These are phyloP conservation scores for Colossoma macropomum DNA, from an alignment of 2,113 vertebrate genomes.

Conservation along the genomic window DNA sequence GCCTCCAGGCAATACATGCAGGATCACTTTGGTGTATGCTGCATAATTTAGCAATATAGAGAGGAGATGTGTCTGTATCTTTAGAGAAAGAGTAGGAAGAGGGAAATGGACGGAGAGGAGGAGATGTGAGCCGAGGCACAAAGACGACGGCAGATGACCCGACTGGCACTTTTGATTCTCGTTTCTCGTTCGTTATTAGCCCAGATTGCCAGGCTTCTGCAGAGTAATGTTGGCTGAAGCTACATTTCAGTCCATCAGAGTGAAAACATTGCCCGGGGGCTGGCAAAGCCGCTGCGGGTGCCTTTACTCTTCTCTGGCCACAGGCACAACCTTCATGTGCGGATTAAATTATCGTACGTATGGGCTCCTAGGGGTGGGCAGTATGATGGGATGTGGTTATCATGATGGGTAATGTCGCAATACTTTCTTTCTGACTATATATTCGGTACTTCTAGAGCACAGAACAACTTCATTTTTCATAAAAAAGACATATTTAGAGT, in stretches of 20 bases:
- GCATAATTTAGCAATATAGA: neutral
- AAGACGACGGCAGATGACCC: neutral
- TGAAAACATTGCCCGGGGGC: too few species aligned
- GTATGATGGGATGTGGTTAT: too few species aligned
- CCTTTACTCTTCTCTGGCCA: neutral
- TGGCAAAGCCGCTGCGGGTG: neutral
- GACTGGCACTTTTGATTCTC: neutral
- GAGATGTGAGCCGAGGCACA: neutral
- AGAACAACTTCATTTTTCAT: too few species aligned
- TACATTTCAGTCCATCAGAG: neutral
- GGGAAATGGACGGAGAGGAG: neutral
- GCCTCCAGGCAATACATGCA: neutral
- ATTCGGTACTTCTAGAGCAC: too few species aligned
- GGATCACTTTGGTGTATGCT: neutral
- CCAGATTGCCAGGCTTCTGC: neutral
- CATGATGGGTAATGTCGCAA: too few species aligned
- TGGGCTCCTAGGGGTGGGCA: neutral
- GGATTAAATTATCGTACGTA: neutral
- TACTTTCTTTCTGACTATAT: too few species aligned
- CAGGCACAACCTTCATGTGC: neutral
- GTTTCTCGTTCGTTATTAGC: neutral
- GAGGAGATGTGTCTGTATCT: neutral
- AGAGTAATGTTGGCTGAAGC: neutral
- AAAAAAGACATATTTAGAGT: too few species aligned
- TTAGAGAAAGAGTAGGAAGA: constrained; percentile 3